Evolutionary conservation across 2,113 vertebrate genomes (phyloP), one percentile per base, ranked within the genome.

Genomic region (Galbula dea): DNA sequence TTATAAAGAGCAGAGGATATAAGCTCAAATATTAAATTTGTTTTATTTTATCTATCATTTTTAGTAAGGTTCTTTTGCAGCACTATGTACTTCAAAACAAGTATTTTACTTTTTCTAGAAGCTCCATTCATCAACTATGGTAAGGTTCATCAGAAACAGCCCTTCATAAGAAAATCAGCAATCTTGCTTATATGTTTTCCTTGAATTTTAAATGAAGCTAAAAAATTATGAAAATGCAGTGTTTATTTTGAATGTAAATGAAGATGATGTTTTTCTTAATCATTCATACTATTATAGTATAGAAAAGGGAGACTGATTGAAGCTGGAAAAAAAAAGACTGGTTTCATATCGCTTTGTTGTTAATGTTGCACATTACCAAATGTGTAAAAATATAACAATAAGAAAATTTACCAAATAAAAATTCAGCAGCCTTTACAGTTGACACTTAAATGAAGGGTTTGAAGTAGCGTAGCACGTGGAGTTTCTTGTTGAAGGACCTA

Each of bases 401-500:
- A 32, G 11, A 59, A 54, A 49, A 16, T 7, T 9, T 11, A 32
- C 11, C 12, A 48, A 48, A 52, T 10, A 62, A 71, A 73, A 77
- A 48, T 29, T 29, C 17, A 32, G 0, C 3, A 4, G 36, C 27
- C 9, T 62, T n/a, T 67, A 8, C 10, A 54, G 19, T 7, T 93
- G 34, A 49, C 41, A 27, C 12, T 2, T 5, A 65, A 68, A 41
- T 48, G 41, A 65, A 61, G 34, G 4, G 16, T 63, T 91, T 68
- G 32, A 78, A 84, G 27, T 58, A 46, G 15, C 43, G 22, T 15
- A 41, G 61, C 14, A 71, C 21, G 1, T 39, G 73, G 29, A 88
- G 68, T 16, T 13, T 62, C 65, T 94, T 96, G 30, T 75, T 78
- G 68, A 79, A 34, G 49, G 97, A 97, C 97, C 96, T 97, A 97